phyloP scores from a whole-genome alignment of 2,888 invertebrate species.

The Fissipunctia ypsillon region DNA sequence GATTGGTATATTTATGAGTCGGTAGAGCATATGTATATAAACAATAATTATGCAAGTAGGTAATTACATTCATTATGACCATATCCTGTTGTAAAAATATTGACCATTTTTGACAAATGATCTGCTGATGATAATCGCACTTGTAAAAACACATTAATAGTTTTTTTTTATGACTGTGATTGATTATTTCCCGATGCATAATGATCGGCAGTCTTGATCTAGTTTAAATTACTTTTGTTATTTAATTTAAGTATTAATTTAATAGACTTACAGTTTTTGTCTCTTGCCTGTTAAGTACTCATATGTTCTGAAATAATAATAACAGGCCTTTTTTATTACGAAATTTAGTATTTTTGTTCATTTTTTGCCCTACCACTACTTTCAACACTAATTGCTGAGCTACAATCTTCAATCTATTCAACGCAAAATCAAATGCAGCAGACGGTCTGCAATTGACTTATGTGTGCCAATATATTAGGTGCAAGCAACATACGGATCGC shows the following conservation, averaged over 20 bases:
- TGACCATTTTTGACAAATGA: constrained; percentile 43
- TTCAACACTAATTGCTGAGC: not conserved
- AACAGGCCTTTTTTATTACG: not conserved
- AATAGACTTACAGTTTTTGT: not conserved
- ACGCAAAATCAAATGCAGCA: constrained; percentile 31
- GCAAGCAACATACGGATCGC: constrained; percentile 55
- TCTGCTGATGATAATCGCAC: constrained; percentile 9
- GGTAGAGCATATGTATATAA: not conserved
- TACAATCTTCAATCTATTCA: constrained; percentile 5
- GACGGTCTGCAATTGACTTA: constrained; percentile 55
- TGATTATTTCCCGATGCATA: constrained; percentile 6
- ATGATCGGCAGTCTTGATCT: constrained; percentile 17
- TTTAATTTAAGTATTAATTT: not conserved
- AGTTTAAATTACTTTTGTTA: constrained; percentile 23
- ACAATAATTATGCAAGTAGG: not conserved
- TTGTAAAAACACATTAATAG: constrained; percentile 23
- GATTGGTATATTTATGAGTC: not conserved
- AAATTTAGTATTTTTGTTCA: not conserved
- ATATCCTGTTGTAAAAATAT: constrained; percentile 25
- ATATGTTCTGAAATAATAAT: too few species aligned
- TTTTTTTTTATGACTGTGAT: constrained; percentile 12
- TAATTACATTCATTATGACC: not conserved
- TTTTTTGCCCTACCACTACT: not conserved
- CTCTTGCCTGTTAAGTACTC: too few species aligned
- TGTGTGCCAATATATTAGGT: constrained; percentile 61